A percentile compares a stretch with the other conserved stretches of the same genome.
phyloP scores from a whole-genome alignment of 2,113 vertebrate species.

The Labrus mixtus region DNA sequence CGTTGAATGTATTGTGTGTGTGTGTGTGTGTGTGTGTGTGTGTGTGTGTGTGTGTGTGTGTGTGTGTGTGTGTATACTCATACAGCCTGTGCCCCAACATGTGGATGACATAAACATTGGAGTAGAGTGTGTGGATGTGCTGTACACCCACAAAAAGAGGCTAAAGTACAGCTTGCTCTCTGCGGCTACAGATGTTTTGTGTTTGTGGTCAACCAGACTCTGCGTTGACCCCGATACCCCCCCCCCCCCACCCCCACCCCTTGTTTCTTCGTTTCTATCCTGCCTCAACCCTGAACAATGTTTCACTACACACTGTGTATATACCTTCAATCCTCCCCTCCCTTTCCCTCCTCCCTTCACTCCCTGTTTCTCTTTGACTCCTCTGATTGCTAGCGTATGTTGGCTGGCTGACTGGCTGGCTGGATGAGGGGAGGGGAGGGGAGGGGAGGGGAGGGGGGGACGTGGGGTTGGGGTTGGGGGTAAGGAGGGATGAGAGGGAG shows the following conservation, averaged over 20 bases:
- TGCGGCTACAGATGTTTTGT: constrained; percentile 44
- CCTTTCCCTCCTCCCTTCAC: constrained; percentile 29
- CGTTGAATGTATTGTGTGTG: not conserved
- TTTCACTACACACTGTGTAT: constrained; percentile 39
- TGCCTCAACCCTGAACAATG: constrained; percentile 16
- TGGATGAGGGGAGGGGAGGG: constrained; percentile 21
- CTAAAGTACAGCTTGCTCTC: constrained; percentile 4
- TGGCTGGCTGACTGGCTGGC: constrained; percentile 50
- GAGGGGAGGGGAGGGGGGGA: constrained; percentile 12
- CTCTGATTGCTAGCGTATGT: constrained; percentile 79
- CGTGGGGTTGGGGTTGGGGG: not conserved
- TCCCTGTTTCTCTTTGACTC: constrained; percentile 70
- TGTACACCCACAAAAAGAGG: constrained; percentile 24
- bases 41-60: not conserved
- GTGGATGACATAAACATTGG: constrained; percentile 76
- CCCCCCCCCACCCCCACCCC: not conserved
- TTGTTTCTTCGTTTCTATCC: constrained; percentile 3
- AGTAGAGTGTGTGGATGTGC: constrained; percentile 28
- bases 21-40: not conserved
- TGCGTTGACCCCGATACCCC: constrained; percentile 22
- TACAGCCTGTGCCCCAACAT: constrained; percentile 67
- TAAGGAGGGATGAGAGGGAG: constrained; percentile 8
- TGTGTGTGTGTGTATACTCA: not conserved
- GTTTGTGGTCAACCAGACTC: constrained; percentile 14
- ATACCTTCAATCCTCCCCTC: constrained; percentile 42